phyloP scores from a whole-genome alignment of 1,140 invertebrate genomes.

The Camponotus floridanus region DNA sequence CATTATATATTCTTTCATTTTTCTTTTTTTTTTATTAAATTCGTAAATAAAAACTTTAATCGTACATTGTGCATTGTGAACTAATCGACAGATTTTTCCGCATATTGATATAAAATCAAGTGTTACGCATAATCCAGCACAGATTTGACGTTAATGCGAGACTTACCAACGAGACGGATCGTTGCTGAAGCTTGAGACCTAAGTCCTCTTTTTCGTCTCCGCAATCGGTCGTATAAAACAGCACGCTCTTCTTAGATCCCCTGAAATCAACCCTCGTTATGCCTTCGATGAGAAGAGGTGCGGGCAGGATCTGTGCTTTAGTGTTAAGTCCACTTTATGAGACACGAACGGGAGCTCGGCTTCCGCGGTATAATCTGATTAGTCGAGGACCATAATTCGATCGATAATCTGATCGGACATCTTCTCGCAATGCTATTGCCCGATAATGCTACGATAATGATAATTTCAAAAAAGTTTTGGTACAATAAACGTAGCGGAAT shows the following conservation, averaged over 20 bases:
- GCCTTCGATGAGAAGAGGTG: background rate
- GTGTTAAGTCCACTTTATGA: constrained; percentile 19
- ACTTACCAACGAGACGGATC: constrained; percentile 83
- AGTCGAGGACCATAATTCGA: constrained; percentile 36
- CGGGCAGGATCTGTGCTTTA: background rate
- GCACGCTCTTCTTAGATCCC: constrained; percentile 83
- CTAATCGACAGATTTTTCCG: background rate
- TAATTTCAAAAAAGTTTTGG: constrained; percentile 17
- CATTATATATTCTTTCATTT: background rate
- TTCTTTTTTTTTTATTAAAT: background rate
- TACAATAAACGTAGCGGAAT: constrained; percentile 7
- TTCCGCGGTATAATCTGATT: constrained; percentile 56
- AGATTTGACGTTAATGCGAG: constrained; percentile 19
- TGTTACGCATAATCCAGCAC: background rate
- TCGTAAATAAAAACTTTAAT: background rate
- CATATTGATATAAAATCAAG: background rate
- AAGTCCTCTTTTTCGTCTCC: constrained; percentile 82
- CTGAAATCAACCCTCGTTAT: constrained; percentile 74
- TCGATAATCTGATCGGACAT: constrained; percentile 51
- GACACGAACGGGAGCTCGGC: constrained; percentile 3
- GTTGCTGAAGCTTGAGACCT: constrained; percentile 80
- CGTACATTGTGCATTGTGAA: no score
- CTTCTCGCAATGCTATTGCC: background rate
- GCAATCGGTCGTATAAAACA: constrained; percentile 83
- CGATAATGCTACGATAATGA: background rate